These are phyloP conservation scores for Pterostichus madidus DNA, from an alignment of 2,888 invertebrate genomes.

Conservation along the genomic window DNA sequence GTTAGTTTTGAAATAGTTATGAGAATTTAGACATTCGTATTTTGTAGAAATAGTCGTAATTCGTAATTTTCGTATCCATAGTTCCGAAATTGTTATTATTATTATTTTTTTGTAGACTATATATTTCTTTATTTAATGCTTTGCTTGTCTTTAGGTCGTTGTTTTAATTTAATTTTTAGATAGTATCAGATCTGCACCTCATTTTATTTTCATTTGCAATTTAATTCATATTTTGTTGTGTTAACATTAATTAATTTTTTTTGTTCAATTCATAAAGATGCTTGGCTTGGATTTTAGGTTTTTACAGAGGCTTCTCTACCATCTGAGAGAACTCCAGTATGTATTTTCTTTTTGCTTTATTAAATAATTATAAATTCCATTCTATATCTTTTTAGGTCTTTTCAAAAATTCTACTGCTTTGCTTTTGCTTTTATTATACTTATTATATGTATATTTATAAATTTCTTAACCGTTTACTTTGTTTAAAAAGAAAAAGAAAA, in stretches of 20 bases:
- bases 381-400: conserved; percentile 42
- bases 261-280: conserved; percentile 57
- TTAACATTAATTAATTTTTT: conserved; percentile 41
- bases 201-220: conserved; percentile 21
- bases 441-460: background rate
- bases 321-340: conserved; percentile 86
- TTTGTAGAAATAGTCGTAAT: too few relatives aligned
- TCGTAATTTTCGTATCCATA: too few relatives aligned
- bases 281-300: conserved; percentile 67
- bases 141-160: conserved; percentile 16
- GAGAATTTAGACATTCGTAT: too few relatives aligned
- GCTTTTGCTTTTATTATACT: background rate
- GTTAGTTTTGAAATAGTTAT: too few relatives aligned
- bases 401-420: conserved; percentile 35
- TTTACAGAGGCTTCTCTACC: conserved; percentile 75
- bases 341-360: conserved; percentile 78
- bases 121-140: background rate
- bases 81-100: too few relatives aligned
- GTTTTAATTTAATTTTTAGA: conserved; percentile 3
- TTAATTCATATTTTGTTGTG: conserved; percentile 23
- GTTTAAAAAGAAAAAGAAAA: too few relatives aligned
- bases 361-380: conserved; percentile 71
- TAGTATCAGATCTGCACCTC: background rate
- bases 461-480: too few relatives aligned
- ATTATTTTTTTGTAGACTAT: too few relatives aligned